These are phyloP conservation scores for Macquaria ambigua DNA, from an alignment of 2,113 vertebrate genomes.

Conservation along the genomic window DNA sequence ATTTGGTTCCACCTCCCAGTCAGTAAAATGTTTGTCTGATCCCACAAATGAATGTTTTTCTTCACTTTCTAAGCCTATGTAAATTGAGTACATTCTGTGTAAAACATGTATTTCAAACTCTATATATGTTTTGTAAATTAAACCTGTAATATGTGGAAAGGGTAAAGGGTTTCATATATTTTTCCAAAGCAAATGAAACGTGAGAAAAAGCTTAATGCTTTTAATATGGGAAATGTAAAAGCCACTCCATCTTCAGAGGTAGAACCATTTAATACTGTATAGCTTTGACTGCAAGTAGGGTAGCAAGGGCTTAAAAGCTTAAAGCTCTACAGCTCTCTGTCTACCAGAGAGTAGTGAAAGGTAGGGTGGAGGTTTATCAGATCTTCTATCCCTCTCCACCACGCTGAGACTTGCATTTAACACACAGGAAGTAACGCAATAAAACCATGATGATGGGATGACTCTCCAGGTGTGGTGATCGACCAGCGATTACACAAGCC, in stretches of 20 bases:
- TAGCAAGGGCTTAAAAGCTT: neutral
- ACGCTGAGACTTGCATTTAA: slow-evolving; percentile 17
- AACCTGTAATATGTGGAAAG: neutral
- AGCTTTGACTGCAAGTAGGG: neutral
- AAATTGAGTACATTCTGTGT: neutral
- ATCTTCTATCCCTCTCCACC: neutral
- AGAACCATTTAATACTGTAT: neutral
- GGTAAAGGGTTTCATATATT: neutral
- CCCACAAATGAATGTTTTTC: neutral
- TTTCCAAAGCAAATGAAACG: slow-evolving; percentile 13
- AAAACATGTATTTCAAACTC: slow-evolving; percentile 5
- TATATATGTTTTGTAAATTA: neutral
- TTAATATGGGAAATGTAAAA: neutral
- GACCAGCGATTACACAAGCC: slow-evolving; percentile 50
- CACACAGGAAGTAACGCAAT: slow-evolving; percentile 14
- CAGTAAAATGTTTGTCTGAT: neutral
- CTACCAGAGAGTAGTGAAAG: neutral
- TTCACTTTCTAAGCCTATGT: neutral
- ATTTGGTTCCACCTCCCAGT: neutral
- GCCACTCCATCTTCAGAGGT: neutral
- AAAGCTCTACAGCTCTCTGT: neutral
- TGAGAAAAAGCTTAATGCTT: neutral
- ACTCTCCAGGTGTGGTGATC: slow-evolving; percentile 60
- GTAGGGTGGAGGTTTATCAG: slow-evolving; percentile 2
- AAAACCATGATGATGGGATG: slow-evolving; percentile 51